Evolutionary conservation across 1,140 invertebrate species (phyloP), one percentile per base, ranked within the genome.

Genomic region (Vanessa atalanta): DNA sequence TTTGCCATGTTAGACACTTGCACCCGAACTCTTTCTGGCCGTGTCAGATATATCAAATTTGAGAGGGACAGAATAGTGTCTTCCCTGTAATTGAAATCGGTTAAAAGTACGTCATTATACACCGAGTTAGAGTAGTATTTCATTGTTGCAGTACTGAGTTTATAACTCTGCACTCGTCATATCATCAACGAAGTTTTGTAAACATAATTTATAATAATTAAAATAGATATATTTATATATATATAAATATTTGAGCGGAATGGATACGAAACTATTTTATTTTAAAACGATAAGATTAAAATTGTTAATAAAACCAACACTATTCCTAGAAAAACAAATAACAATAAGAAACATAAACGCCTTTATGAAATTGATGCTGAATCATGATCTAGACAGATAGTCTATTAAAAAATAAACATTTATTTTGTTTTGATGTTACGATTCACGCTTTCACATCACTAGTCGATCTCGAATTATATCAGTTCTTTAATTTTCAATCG

Each of bases 401-500:
- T 67, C 69, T 71, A 71, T 71, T 75, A 75, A 66, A 74, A 75
- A 75, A 71, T 63, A 75, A 71, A 75, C 64, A 75, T 43, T 43
- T 43, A 71, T 65, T 71, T 65, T 76, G 65, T 75, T 69, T 70
- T 74, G 65, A 70, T 43, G 69, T 76, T 76, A 74, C 73, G 70
- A 50, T 67, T 70, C 53, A 66, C 65, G 71, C 61, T 68, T 71
- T 70, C 72, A 83, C 88, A 87, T 89, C 90, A 88, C 90, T 92
- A 90, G 23, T 55, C 43, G 73, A 80, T 83, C 79, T 86, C 83
- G 88, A 91, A 89, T 92, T 90, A 91, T 91, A 92, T 92, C 90
- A 83, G 89, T 90, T 90, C 87, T 91, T 90, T 92, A 92, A 91
- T 90, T 92, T 92, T 92, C 88, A 91, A 91, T 81, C 81, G 72